Base-by-base conservation (phyloP, 2,113 vertebrate genomes). In the Hassar affinis region DNA sequence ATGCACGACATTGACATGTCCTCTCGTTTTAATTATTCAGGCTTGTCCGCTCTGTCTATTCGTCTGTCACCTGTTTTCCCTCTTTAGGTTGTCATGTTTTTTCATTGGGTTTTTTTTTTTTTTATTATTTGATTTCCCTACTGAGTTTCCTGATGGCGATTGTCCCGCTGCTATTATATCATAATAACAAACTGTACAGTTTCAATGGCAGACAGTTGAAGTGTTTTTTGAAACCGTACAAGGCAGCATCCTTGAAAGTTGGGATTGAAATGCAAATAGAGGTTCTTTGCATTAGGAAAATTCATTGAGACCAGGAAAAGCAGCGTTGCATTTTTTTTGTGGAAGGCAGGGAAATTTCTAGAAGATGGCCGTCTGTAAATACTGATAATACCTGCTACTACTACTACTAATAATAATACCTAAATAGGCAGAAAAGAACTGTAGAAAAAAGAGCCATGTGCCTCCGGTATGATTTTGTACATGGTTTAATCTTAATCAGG, bases 201-300 rank as follows among this genome's bases (percentile, higher is more conserved):
- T 54, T 45, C 20, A n/a, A 11, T 22, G 11, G 15, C 47, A 38
- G 45, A 62, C 10, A 47, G 25, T 11, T 64, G 17, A 22, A 66
- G 17, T 25, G 45, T 51, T 57, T 62, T 69, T 74, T 66, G 25
- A 18, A n/a, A 57, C 15, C 42, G 2, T 79, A 76, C 71, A 69
- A 71, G 61, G 69, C 76, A 79, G 78, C 54, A 17, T 79, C 66
- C 64, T 61, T 59, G 57, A 52, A 84, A 84, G 78, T 51, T 74
- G 69, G n/a, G 30, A 68, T 83, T 80, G 59, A 42, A 27, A 92
- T 92, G 90, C 88, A 93, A 93, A 93, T 91, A 2, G 2, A 17
- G 79, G 45, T 11, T 49, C 88, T 92, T 92, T 92, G 91, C 89
- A 91, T 91, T 88, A 90, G 82, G 85, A 80, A 92, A 93, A 90